phyloP scores from a whole-genome alignment of 1,140 invertebrate species.

The Caenorhabditis brenneri region DNA sequence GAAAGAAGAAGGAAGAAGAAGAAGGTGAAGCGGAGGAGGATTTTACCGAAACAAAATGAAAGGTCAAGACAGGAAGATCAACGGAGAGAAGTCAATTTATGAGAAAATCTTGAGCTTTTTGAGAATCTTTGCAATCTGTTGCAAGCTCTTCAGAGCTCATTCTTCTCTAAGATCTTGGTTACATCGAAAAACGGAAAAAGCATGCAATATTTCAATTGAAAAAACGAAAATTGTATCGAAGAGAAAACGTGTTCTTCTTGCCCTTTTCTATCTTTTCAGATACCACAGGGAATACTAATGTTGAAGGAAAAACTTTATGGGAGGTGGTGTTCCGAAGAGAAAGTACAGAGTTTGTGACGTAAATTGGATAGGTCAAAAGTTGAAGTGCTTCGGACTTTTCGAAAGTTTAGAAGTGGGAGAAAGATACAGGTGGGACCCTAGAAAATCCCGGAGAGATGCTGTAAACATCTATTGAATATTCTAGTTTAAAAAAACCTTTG shows the following conservation, averaged over 20 bases:
- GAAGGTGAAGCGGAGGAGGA: constrained; percentile 9
- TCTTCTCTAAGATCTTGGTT: too few relatives aligned
- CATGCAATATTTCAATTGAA: background rate
- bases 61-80: constrained; percentile 19
- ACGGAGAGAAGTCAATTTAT: background rate
- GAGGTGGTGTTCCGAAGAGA: background rate
- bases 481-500: too few relatives aligned
- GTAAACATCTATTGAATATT: too few relatives aligned
- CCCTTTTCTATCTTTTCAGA: background rate
- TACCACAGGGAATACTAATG: constrained; percentile 21
- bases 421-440: too few relatives aligned
- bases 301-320: background rate
- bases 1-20: constrained; percentile 8
- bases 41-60: background rate
- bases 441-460: too few relatives aligned
- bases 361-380: too few relatives aligned
- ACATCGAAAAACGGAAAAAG: background rate
- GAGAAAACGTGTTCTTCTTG: background rate
- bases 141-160: too few relatives aligned
- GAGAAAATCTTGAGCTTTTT: background rate
- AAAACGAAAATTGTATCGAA: background rate
- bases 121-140: background rate
- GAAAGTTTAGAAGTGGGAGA: too few relatives aligned
- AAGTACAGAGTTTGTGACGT: too few relatives aligned
- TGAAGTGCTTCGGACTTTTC: too few relatives aligned